phyloP scores from a whole-genome alignment of 1,140 invertebrate species.

The Polypedilum vanderplanki region DNA sequence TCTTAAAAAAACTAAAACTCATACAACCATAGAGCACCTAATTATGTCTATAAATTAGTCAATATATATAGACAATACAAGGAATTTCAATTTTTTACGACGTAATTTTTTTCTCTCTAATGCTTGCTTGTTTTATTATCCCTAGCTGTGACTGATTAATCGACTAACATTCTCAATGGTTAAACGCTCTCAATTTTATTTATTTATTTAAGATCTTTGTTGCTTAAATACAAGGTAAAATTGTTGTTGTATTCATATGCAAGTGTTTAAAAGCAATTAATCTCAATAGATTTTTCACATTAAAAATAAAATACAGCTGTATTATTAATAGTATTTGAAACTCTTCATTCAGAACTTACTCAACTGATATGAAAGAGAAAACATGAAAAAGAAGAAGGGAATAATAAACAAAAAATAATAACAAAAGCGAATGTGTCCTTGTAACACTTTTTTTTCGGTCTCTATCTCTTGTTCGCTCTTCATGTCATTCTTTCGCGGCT shows the following conservation, averaged over 20 bases:
- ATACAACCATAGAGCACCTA: background rate
- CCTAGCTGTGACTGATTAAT: constrained; percentile 16
- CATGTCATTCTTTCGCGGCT: background rate
- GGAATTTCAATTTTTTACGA: background rate
- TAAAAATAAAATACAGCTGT: background rate
- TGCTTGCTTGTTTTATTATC: background rate
- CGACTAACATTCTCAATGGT: constrained; percentile 4
- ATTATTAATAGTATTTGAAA: no score
- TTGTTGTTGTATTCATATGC: no score
- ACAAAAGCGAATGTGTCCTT: background rate
- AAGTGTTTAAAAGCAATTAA: background rate
- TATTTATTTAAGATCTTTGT: background rate
- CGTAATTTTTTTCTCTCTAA: background rate
- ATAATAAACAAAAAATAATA: background rate
- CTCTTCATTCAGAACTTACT: background rate
- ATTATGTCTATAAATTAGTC: constrained; percentile 13
- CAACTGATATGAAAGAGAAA: background rate
- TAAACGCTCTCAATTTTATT: background rate
- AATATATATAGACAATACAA: background rate
- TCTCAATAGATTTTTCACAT: background rate
- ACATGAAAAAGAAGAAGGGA: background rate
- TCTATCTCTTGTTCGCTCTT: background rate
- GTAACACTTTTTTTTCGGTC: background rate
- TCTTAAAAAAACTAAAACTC: background rate
- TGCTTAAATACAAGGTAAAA: no score